Conservation (phyloP, 2,888 invertebrate genomes). For the Epinotia ramella region DNA sequence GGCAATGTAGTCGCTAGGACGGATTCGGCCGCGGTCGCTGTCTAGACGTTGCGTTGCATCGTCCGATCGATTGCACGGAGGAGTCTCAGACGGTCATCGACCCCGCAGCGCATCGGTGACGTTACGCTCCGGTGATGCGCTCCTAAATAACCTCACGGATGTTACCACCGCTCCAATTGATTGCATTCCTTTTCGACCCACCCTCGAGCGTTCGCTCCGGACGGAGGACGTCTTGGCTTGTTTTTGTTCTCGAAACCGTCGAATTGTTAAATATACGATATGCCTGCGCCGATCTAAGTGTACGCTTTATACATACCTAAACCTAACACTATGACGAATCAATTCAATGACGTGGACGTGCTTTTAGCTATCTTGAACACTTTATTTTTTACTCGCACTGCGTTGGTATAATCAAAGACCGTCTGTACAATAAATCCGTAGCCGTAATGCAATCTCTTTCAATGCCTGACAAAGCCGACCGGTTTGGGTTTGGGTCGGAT, state of each 20-base stretch:
- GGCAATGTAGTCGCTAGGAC: constrained; percentile 70
- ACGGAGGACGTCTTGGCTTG: constrained; percentile 48
- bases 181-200: constrained; percentile 57
- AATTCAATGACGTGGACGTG: constrained; percentile 26
- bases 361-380: constrained; percentile 26
- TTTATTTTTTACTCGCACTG: constrained; percentile 33
- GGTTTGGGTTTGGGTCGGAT: constrained; percentile 64
- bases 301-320: not conserved
- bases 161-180: constrained; percentile 65
- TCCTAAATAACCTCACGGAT: constrained; percentile 75
- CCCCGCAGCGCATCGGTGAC: constrained; percentile 84
- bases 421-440: constrained; percentile 55
- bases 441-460: constrained; percentile 64
- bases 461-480: constrained; percentile 63
- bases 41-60: constrained; percentile 83
- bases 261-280: constrained; percentile 3
- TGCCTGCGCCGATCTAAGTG: constrained; percentile 7
- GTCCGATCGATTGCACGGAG: constrained; percentile 83
- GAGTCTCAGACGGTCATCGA: constrained; percentile 82
- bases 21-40: constrained; percentile 78
- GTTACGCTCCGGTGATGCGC: constrained; percentile 84
- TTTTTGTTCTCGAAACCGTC: constrained; percentile 12
- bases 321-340: constrained; percentile 17
- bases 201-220: constrained; percentile 54
- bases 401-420: constrained; percentile 48